A percentile compares a stretch with the other conserved stretches of the same genome.
phyloP scores from a whole-genome alignment of 2,797 vertebrate species.

The Bothrops alternatus region DNA sequence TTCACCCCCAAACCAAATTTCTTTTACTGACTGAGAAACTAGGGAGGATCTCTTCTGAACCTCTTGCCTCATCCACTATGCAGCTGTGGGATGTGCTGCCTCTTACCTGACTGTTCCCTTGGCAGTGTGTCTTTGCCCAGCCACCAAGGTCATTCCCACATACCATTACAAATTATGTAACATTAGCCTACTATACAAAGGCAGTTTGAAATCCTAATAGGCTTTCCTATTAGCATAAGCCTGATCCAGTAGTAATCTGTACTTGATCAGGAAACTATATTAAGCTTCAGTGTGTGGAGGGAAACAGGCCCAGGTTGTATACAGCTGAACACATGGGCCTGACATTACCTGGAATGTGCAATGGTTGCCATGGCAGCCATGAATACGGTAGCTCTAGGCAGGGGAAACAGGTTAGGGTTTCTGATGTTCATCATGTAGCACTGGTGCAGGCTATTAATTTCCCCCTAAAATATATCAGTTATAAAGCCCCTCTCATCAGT shows the following conservation, averaged over 20 bases:
- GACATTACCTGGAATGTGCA: neutral
- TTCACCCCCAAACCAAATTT: neutral
- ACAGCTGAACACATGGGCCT: neutral
- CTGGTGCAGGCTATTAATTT: neutral
- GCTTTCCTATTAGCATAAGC: neutral
- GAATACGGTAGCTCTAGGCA: neutral
- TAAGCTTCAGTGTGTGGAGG: neutral
- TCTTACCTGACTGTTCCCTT: neutral
- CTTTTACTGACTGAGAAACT: neutral
- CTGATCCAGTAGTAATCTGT: neutral
- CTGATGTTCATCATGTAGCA: neutral
- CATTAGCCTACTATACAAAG: neutral
- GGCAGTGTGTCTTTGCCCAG: neutral
- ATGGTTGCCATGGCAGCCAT: neutral
- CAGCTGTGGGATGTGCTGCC: neutral
- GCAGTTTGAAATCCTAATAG: neutral
- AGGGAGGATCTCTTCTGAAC: neutral
- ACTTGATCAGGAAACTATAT: neutral
- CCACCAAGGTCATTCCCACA: neutral
- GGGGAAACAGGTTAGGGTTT: neutral
- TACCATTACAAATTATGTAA: neutral
- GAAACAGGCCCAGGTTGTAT: neutral
- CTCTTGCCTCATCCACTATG: neutral
- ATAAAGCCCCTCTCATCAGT: neutral
- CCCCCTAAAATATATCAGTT: neutral